Base-by-base conservation (phyloP, 37 sponge, comb jelly and placozoan species). In the Eunapius fragilis region DNA sequence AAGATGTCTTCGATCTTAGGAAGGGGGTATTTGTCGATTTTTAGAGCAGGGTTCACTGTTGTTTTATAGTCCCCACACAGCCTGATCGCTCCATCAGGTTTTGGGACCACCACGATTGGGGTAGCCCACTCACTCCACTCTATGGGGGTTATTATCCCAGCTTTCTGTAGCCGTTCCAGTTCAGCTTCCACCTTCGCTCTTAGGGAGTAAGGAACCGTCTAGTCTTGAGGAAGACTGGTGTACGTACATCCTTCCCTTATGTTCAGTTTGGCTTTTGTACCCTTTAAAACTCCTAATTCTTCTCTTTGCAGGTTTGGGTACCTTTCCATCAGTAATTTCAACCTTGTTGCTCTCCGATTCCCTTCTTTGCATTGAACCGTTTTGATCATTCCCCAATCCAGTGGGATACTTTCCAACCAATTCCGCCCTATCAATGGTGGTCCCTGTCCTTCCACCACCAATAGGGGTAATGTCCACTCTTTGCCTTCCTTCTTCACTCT, bases 31-130 rank as follows among this genome's bases (percentile, higher is more conserved):
- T 69, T 70, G 34, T 81, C 81, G 0, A 71, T 48, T 19, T 81
- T 80, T 3, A 70, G 27, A 28, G 81, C 49, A 11, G 67, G 87
- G 33, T 87, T 87, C 9, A 87, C 31, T 5, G 87, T 87, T 2
- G 38, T 25, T 23, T 80, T 81, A 35, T 80, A 87, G 34, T 87
- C 87, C 9, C 87, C 81, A 41, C 87, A 87, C 9, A 87, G 2
- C 34, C 87, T 6, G n/a, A n/a, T n/a, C n/a, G 24, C 50, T 22
- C 36, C 75, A 35, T 80, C 87, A 10, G 71, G 58, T 71, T 87
- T 87, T 74, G 27, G 31, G 25, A 80, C 76, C 26, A 74, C 74
- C 11, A 87, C 87, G 45, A 87, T 72, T 2, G 87, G 74, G 12
- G 87, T 32, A 30, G 75, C 87, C 87, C 87, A 87, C n/a, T 80